phyloP scores from a whole-genome alignment of 2,888 invertebrate genomes.

The Dendrolimus houi region DNA sequence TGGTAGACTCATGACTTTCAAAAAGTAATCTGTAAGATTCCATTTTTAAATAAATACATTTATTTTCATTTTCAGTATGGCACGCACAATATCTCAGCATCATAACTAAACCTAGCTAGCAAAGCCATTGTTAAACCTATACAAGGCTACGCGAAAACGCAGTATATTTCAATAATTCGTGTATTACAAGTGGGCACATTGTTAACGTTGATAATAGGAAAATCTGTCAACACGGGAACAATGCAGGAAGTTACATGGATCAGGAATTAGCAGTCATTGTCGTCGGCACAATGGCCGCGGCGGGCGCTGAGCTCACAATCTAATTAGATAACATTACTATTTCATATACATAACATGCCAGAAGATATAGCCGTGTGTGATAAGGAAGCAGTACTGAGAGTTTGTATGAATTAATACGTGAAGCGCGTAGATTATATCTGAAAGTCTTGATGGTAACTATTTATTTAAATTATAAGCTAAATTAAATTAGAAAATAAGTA shows the following conservation, averaged over 20 bases:
- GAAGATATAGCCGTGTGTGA: not conserved
- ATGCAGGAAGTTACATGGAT: conserved; percentile 70
- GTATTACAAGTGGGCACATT: conserved; percentile 40
- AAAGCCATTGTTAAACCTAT: not conserved
- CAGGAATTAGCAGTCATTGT: conserved; percentile 73
- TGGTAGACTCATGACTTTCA: too few relatives aligned
- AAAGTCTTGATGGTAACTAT: too few relatives aligned
- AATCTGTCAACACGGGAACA: conserved; percentile 72
- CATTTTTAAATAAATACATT: too few relatives aligned
- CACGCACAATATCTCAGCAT: not conserved
- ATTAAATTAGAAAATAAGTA: too few relatives aligned
- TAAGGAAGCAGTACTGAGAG: not conserved
- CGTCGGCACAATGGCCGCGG: conserved; percentile 48
- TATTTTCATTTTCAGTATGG: too few relatives aligned
- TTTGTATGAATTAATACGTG: too few relatives aligned
- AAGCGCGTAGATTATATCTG: too few relatives aligned
- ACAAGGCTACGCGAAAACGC: not conserved
- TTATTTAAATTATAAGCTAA: too few relatives aligned
- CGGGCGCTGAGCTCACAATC: conserved; percentile 31
- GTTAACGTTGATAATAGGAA: conserved; percentile 65
- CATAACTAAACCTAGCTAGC: not conserved
- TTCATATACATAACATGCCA: conserved; percentile 10
- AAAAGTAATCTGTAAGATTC: too few relatives aligned
- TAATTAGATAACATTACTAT: conserved; percentile 59
- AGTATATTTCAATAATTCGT: conserved; percentile 3